Conservation (phyloP, 2,888 invertebrate genomes). For the Ectemnius lituratus region DNA sequence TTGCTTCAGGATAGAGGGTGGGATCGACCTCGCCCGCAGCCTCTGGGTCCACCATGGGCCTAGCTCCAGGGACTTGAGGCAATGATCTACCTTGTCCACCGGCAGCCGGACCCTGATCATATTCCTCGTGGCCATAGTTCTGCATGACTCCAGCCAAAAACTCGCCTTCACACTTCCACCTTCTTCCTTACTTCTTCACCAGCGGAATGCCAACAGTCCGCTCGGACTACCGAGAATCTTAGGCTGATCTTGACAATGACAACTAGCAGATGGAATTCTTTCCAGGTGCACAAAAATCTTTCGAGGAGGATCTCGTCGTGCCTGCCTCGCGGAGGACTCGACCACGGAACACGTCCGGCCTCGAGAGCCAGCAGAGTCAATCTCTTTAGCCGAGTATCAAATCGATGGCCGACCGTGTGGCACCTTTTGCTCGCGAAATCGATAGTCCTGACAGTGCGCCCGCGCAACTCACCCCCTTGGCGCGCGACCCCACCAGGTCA, state of each 20-base stretch:
- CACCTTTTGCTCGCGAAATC: constrained; percentile 71
- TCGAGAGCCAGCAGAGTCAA: constrained; percentile 55
- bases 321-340: constrained; percentile 11
- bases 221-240: no score
- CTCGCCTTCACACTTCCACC: neutral
- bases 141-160: constrained; percentile 61
- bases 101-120: constrained; percentile 57
- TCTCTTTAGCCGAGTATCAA: constrained; percentile 66
- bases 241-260: neutral
- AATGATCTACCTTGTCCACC: constrained; percentile 50
- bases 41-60: constrained; percentile 90
- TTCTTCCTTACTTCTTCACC: constrained; percentile 4
- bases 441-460: constrained; percentile 70
- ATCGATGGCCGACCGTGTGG: constrained; percentile 71
- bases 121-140: constrained; percentile 72
- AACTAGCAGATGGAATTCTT: neutral
- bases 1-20: constrained; percentile 88
- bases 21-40: constrained; percentile 93
- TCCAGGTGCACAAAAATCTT: neutral
- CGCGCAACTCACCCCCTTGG: constrained; percentile 59
- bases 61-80: constrained; percentile 73
- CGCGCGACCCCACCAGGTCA: constrained; percentile 21
- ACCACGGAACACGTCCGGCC: constrained; percentile 24
- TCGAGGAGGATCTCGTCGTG: neutral
- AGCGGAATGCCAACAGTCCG: neutral